These are phyloP conservation scores for Stenurella melanura DNA, from an alignment of 2,888 invertebrate genomes.

Conservation along the genomic window DNA sequence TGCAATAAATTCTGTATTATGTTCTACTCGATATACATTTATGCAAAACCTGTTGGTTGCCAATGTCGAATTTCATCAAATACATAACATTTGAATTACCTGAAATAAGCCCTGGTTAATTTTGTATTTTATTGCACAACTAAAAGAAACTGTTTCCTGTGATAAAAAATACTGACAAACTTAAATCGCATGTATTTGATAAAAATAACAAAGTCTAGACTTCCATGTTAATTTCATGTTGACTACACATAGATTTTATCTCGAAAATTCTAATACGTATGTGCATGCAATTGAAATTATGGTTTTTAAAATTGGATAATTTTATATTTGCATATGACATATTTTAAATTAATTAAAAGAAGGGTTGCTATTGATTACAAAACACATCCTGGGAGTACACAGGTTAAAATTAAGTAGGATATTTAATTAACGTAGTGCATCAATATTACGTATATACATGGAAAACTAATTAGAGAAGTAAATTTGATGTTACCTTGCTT, in stretches of 20 bases:
- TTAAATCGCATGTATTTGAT: neutral
- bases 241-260: neutral
- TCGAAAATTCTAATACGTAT: neutral
- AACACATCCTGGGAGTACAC: neutral
- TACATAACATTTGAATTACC: no score
- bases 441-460: neutral
- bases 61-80: no score
- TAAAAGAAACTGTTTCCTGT: neutral
- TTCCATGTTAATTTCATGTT: neutral
- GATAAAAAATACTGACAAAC: neutral
- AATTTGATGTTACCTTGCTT: neutral
- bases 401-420: constrained; percentile 7
- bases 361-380: constrained; percentile 11
- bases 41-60: no score
- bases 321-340: constrained; percentile 5
- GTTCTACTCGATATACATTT: no score
- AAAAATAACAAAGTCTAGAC: constrained; percentile 18
- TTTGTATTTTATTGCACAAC: neutral
- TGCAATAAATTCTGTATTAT: no score
- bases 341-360: constrained; percentile 29
- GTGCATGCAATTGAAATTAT: neutral
- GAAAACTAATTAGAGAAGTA: constrained; percentile 12
- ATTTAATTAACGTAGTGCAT: constrained; percentile 13
- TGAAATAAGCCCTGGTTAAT: neutral
- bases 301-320: constrained; percentile 3